Base-by-base conservation (phyloP, 2,888 invertebrate species). In the Drosophila conformis region DNA sequence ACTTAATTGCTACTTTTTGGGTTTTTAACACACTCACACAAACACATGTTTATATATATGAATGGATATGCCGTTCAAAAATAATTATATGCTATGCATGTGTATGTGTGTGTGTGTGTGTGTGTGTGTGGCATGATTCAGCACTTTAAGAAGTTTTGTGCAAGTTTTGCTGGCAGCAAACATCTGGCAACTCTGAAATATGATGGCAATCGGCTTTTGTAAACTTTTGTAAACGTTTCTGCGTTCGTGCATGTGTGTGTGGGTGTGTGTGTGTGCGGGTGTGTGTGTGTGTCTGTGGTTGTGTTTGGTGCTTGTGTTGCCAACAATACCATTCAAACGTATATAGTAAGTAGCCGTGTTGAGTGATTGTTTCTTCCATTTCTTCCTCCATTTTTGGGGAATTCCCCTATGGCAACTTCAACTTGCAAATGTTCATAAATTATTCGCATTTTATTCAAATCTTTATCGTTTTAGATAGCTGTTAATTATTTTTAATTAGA, bases 1-100 rank as follows among this genome's bases (percentile, higher is more conserved):
- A 70, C 64, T 83, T 82, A 83, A 84, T 84, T 83, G 82, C 77
- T 69, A 71, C 70, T 81, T 79, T 72, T 60, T 62, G 60, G 62
- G 59, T 61, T 38, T 54, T 40, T 57, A 60, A 36, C 42, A 59
- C 36, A 66, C 42, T 46, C 27, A 21, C 35, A 31, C 49, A n/a
- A 29, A 10, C 40, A 25, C 5, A 18, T 29, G 21, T 3, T 11
- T 2, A 29, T 29, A 35, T 31, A 25, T 76, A 11, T 40, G 27
- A 63, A 25, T 57, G 54, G 46, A 70, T 61, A 64, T 78, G 69
- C 63, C 33, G 27, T 61, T 76, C 68, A 73, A 69, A 71, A 76
- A 73, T 80, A 81, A 80, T 82, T 82, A 80, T 72, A 65, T 68
- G 52, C 69, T 61, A 38, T 72, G 25, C 0, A 33, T 58, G 57